These are phyloP conservation scores for Indicator maculatus DNA, from an alignment of 2,113 vertebrate genomes.

Conservation along the genomic window DNA sequence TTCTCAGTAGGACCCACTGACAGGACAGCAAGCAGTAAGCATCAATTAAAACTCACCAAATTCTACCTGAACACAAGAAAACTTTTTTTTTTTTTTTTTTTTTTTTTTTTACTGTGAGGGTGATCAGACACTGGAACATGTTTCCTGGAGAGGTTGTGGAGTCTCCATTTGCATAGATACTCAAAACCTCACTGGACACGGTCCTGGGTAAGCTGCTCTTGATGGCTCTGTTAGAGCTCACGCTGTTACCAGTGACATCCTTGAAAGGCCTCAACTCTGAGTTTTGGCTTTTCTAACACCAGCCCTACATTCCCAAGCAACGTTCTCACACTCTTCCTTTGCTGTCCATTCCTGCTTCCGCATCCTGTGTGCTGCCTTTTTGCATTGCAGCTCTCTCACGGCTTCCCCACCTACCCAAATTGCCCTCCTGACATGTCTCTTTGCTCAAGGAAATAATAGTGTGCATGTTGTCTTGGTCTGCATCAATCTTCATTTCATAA, in stretches of 20 bases:
- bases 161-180: neutral
- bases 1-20: neutral
- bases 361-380: neutral
- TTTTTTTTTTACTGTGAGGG: neutral
- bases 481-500: neutral
- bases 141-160: neutral
- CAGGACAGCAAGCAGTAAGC: neutral
- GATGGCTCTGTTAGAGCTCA: neutral
- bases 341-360: neutral
- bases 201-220: neutral
- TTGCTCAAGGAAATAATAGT: neutral
- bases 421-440: neutral
- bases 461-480: neutral
- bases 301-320: neutral
- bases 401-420: neutral
- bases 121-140: neutral
- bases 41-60: neutral
- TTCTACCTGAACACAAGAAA: neutral
- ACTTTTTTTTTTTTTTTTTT: neutral
- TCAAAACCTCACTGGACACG: neutral
- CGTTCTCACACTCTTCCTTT: neutral
- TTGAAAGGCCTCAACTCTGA: neutral
- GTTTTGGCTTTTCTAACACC: neutral
- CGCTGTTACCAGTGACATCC: neutral
- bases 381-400: neutral